A percentile compares a stretch with the other conserved stretches of the same genome.
phyloP scores from a whole-genome alignment of 2,113 vertebrate species.

The Delphinapterus leucas region DNA sequence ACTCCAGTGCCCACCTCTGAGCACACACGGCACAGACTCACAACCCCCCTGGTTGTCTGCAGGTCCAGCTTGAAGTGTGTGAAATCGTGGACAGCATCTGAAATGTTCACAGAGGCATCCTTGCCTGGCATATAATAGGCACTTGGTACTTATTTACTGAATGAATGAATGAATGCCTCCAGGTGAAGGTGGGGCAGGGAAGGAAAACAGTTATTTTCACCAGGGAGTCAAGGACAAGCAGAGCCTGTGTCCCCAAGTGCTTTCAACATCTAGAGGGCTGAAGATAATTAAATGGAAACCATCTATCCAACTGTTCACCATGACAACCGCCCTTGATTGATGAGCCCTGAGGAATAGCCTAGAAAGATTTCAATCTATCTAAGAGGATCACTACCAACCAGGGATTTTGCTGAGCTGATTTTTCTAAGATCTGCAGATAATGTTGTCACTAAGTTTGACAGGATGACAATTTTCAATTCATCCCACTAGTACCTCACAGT shows the following conservation, averaged over 20 bases:
- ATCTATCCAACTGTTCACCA: conserved; percentile 66
- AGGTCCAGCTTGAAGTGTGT: neutral
- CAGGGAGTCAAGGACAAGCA: neutral
- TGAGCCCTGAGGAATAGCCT: conserved; percentile 74
- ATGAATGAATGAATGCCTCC: neutral
- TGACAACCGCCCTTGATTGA: conserved; percentile 76
- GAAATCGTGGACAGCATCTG: neutral
- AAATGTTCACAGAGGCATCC: neutral
- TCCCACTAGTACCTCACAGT: conserved; percentile 1
- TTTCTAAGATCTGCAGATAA: conserved; percentile 76
- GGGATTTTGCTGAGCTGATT: conserved; percentile 75
- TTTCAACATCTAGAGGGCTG: conserved; percentile 58
- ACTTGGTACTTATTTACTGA: neutral
- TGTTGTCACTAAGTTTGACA: conserved; percentile 71
- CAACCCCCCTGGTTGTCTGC: accelerated
- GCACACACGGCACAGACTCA: neutral
- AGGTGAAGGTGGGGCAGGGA: neutral
- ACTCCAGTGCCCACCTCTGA: neutral
- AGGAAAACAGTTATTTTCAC: neutral
- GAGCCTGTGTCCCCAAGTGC: conserved; percentile 31
- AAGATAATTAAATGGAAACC: conserved; percentile 74
- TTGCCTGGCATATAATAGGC: neutral
- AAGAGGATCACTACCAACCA: conserved; percentile 71
- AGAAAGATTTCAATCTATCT: conserved; percentile 77
- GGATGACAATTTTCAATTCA: conserved; percentile 72